A percentile compares a stretch with the other conserved stretches of the same genome.
Conservation (phyloP, 2,113 vertebrate species). For the Hymenochirus boettgeri region DNA sequence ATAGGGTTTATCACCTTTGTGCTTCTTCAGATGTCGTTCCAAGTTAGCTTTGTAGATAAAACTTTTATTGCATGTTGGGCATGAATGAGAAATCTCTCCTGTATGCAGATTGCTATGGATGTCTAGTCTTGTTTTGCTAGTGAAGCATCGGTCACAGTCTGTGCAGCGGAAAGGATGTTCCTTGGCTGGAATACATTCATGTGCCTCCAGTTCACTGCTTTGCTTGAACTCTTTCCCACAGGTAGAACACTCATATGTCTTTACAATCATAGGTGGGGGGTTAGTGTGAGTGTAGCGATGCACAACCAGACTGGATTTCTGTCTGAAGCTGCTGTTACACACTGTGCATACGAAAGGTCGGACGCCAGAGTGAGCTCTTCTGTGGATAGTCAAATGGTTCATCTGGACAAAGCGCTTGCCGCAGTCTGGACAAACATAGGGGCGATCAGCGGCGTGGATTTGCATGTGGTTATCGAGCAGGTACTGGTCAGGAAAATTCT, state of each 20-base stretch:
- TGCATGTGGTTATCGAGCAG: conserved; percentile 3
- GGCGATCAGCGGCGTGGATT: conserved; percentile 49
- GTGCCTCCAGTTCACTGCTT: conserved; percentile 69
- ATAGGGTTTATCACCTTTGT: conserved; percentile 70
- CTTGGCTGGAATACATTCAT: conserved; percentile 46
- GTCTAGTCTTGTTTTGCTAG: conserved; percentile 49
- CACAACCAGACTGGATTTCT: conserved; percentile 36
- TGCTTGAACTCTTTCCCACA: conserved; percentile 15
- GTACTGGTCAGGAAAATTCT: conserved; percentile 11
- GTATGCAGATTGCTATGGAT: conserved; percentile 26
- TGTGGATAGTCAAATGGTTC: conserved; percentile 70
- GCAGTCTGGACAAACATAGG: conserved; percentile 61
- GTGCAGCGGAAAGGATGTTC: conserved; percentile 68
- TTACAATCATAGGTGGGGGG: not conserved
- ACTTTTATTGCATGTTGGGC: conserved; percentile 46
- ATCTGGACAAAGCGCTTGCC: conserved; percentile 48
- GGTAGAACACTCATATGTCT: not conserved
- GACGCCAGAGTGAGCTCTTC: conserved; percentile 71
- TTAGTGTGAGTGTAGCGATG: conserved; percentile 11
- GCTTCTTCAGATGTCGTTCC: conserved; percentile 69
- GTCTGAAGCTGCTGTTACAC: conserved; percentile 73
- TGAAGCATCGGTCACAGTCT: conserved; percentile 66
- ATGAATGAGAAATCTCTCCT: not conserved
- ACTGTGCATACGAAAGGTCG: conserved; percentile 70
- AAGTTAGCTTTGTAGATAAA: conserved; percentile 73